Conservation (phyloP, 2,113 vertebrate genomes). For the Zonotrichia leucophrys region DNA sequence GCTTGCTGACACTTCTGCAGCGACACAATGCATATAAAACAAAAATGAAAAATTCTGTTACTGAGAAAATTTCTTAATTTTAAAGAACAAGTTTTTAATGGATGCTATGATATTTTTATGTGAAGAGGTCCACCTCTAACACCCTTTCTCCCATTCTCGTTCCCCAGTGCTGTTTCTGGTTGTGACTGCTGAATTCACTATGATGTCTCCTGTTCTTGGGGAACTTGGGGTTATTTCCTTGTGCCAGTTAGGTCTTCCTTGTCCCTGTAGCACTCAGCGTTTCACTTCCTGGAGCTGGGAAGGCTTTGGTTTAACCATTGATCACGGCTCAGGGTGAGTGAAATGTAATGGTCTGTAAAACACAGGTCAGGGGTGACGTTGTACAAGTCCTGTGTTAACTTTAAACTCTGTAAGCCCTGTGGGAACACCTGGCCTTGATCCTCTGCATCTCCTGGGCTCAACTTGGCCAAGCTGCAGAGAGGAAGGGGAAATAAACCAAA, state of each 20-base stretch:
- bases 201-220: background rate
- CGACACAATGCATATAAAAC: background rate
- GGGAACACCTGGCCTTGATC: background rate
- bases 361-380: background rate
- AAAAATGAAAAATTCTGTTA: background rate
- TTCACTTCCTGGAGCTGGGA: background rate
- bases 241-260: background rate
- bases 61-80: rapidly evolving
- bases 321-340: background rate
- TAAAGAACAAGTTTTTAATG: background rate
- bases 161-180: background rate
- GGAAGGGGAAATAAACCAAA: background rate
- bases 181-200: rapidly evolving
- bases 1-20: background rate
- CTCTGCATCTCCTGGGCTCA: background rate
- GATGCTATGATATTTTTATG: background rate
- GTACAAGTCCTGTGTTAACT: background rate
- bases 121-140: background rate
- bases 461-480: background rate
- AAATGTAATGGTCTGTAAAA: background rate
- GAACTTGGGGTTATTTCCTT: background rate
- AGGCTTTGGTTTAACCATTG: background rate
- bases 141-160: background rate
- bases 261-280: rapidly evolving
- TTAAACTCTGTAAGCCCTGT: background rate